A percentile compares a stretch with the other conserved stretches of the same genome.
These are phyloP conservation scores for Ceratitis capitata DNA, from an alignment of 1,140 invertebrate genomes.

Conservation along the genomic window DNA sequence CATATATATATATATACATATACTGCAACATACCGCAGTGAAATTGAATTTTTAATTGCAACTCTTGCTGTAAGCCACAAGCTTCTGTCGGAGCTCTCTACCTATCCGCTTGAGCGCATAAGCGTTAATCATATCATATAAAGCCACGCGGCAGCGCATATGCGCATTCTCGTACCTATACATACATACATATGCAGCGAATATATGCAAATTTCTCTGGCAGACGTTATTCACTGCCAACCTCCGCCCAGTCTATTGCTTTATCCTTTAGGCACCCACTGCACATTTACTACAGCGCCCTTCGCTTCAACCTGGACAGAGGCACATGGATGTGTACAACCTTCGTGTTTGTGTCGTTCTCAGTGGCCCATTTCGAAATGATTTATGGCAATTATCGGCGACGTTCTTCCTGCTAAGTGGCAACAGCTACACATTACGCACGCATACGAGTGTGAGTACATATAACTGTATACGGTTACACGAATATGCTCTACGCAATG, in stretches of 20 bases:
- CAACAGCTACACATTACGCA: not conserved
- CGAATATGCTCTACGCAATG: not conserved
- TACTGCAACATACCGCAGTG: not conserved
- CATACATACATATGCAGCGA: no score
- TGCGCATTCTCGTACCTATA: no score
- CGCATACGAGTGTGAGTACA: not conserved
- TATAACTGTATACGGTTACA: not conserved
- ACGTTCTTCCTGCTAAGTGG: conserved; percentile 15
- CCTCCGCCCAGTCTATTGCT: not conserved
- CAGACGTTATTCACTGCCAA: not conserved
- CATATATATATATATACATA: not conserved
- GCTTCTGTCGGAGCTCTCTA: not conserved
- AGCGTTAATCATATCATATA: conserved; percentile 12
- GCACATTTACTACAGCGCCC: not conserved
- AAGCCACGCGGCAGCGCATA: not conserved
- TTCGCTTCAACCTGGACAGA: not conserved
- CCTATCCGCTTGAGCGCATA: not conserved
- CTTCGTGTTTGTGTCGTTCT: not conserved
- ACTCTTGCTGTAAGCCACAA: not conserved
- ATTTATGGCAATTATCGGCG: conserved; percentile 30
- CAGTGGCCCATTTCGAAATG: conserved; percentile 30
- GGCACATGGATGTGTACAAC: not conserved
- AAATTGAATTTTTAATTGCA: conserved; percentile 33
- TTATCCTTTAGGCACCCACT: not conserved
- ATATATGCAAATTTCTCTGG: no score